Percentiles rank a stretch among this genome's conserved stretches.
These are phyloP conservation scores for Rhabdomys dilectus DNA, from an alignment of 2,113 vertebrate species.

Conservation along the genomic window DNA sequence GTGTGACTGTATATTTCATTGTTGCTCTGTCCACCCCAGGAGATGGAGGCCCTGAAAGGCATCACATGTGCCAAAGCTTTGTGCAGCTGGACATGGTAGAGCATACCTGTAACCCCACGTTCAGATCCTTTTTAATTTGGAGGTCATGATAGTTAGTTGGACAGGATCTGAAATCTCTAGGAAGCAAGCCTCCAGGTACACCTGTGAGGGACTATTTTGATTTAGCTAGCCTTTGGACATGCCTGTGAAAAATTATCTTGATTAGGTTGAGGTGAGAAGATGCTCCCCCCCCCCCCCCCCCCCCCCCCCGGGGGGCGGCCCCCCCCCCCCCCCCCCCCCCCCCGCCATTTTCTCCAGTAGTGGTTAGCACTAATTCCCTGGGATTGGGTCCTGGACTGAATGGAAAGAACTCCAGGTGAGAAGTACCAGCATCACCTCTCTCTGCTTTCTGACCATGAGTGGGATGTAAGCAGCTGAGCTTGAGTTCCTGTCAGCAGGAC, in stretches of 20 bases:
- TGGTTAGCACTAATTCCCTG: background rate
- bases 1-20: background rate
- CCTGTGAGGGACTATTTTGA: background rate
- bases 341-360: too few species aligned
- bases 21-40: background rate
- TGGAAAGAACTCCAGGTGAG: background rate
- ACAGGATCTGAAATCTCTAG: background rate
- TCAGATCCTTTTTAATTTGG: background rate
- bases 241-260: background rate
- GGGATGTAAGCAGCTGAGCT: background rate
- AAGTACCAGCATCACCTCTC: too few species aligned
- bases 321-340: too few species aligned
- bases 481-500: background rate
- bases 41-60: background rate
- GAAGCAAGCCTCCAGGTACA: background rate
- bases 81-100: background rate
- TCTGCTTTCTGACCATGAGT: background rate
- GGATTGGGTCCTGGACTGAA: background rate
- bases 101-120: background rate
- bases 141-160: background rate
- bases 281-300: too few species aligned
- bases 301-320: too few species aligned
- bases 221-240: background rate
- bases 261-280: background rate
- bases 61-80: background rate